phyloP scores from a whole-genome alignment of 1,140 invertebrate genomes.

The Druon quercuslanigerum region DNA sequence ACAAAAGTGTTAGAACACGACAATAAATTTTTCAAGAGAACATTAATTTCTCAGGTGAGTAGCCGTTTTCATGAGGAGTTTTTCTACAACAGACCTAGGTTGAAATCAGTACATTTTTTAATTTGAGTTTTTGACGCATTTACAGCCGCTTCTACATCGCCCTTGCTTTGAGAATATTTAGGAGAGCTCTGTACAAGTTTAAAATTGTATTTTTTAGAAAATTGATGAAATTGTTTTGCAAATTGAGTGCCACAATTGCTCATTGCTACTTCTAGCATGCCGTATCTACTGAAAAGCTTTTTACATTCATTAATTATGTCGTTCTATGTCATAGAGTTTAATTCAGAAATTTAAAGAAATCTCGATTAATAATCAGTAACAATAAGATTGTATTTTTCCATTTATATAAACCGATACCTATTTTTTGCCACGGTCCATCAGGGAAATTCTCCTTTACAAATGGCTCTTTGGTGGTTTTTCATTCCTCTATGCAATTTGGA shows the following conservation, averaged over 20 bases:
- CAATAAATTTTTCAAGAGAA: slow-evolving; percentile 27
- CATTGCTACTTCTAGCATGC: slow-evolving; percentile 50
- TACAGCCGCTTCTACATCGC: too few relatives aligned
- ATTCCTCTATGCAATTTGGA: too few relatives aligned
- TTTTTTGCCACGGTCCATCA: slow-evolving; percentile 51
- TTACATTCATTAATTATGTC: slow-evolving; percentile 50
- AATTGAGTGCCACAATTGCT: slow-evolving; percentile 44
- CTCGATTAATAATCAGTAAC: slow-evolving; percentile 55
- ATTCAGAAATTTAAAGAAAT: slow-evolving; percentile 45
- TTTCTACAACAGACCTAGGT: too few relatives aligned
- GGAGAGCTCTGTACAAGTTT: slow-evolving; percentile 54
- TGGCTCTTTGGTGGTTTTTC: too few relatives aligned
- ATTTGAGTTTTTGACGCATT: too few relatives aligned
- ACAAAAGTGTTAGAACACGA: not conserved
- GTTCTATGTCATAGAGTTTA: slow-evolving; percentile 41
- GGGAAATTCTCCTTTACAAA: too few relatives aligned
- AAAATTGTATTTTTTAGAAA: slow-evolving; percentile 53
- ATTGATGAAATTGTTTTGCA: slow-evolving; percentile 43
- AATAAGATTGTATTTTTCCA: slow-evolving; percentile 49
- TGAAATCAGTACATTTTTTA: too few relatives aligned
- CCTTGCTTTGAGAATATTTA: slow-evolving; percentile 43
- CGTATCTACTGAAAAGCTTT: slow-evolving; percentile 50
- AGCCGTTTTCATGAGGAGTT: too few relatives aligned
- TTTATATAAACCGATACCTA: slow-evolving; percentile 51
- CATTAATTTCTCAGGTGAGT: too few relatives aligned